Evolutionary conservation across 2,113 vertebrate species (phyloP).

Genomic region (Podiceps cristatus): DNA sequence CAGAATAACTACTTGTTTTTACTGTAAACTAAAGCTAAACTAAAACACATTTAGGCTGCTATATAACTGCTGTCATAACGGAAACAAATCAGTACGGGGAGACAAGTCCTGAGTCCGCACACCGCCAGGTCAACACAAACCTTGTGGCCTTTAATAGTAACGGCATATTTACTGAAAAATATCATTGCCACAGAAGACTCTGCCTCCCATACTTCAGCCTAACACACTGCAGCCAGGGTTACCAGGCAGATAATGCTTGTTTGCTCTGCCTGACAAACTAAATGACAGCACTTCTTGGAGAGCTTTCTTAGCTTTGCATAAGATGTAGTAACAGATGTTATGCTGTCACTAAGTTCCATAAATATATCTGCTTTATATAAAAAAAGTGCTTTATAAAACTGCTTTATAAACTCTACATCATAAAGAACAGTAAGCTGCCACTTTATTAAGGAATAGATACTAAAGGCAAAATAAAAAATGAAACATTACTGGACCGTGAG

Average conservation of each 20-base stretch:
- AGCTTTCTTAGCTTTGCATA: slow-evolving; percentile 34
- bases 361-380: slow-evolving; percentile 16
- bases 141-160: not conserved
- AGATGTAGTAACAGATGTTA: slow-evolving; percentile 32
- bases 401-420: slow-evolving; percentile 16
- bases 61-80: not conserved
- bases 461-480: slow-evolving; percentile 44
- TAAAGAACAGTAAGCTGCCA: slow-evolving; percentile 24
- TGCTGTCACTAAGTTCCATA: not conserved
- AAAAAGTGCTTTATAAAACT: not conserved
- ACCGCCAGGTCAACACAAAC: not conserved
- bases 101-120: not conserved
- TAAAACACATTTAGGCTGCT: not conserved
- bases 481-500: slow-evolving; percentile 1
- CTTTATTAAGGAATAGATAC: slow-evolving; percentile 38
- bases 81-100: not conserved
- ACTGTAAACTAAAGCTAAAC: not conserved
- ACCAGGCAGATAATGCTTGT: not conserved
- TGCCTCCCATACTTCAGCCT: not conserved
- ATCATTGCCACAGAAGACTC: not conserved
- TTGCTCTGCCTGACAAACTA: slow-evolving; percentile 10
- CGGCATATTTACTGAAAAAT: not conserved
- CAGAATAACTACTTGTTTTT: not conserved
- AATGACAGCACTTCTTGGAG: not conserved
- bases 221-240: not conserved